These are phyloP conservation scores for Bombus turneri DNA, from an alignment of 1,140 invertebrate species.

Conservation along the genomic window DNA sequence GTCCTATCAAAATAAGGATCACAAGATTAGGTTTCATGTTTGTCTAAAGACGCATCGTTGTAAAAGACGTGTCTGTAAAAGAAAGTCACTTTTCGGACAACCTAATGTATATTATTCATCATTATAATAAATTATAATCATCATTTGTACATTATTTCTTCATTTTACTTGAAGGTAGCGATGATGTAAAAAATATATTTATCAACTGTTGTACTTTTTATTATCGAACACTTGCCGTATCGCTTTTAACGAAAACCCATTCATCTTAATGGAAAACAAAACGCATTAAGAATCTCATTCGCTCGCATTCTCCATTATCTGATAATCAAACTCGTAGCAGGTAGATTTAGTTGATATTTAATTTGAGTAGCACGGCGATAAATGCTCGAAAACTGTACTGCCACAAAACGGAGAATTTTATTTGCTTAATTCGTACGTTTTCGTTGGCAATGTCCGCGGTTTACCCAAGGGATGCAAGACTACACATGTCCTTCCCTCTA, in stretches of 20 bases:
- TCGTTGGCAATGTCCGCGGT: background rate
- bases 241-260: background rate
- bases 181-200: background rate
- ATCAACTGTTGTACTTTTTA: background rate
- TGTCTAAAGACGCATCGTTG: too few relatives aligned
- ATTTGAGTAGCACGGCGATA: background rate
- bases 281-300: background rate
- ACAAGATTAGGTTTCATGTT: too few relatives aligned
- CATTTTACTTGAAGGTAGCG: too few relatives aligned
- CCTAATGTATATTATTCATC: too few relatives aligned
- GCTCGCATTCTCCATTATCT: background rate
- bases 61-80: too few relatives aligned
- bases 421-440: background rate
- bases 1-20: too few relatives aligned
- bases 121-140: too few relatives aligned
- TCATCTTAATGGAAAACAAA: background rate
- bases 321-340: background rate
- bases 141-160: too few relatives aligned
- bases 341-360: conserved; percentile 10
- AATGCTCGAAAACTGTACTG: background rate
- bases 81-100: too few relatives aligned
- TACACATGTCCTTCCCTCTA: background rate
- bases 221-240: background rate
- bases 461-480: background rate
- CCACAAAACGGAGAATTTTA: background rate